phyloP scores from a whole-genome alignment of 2,888 invertebrate genomes.

The Notocelia uddmanniana region DNA sequence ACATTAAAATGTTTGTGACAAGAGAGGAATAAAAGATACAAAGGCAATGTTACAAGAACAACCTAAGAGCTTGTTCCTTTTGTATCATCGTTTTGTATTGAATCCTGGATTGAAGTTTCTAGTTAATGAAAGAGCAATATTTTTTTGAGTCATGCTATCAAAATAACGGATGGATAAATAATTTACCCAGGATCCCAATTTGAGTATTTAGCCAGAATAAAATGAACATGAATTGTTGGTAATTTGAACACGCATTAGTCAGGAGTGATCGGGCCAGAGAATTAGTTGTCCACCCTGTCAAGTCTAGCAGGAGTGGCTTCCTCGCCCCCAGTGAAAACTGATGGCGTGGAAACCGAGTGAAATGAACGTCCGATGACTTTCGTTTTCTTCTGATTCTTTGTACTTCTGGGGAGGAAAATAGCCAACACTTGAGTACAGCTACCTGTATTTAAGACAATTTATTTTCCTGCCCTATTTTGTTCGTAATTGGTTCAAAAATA shows the following conservation, averaged over 20 bases:
- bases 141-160: not conserved
- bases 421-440: slow-evolving; percentile 58
- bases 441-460: slow-evolving; percentile 64
- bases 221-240: slow-evolving; percentile 3
- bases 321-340: slow-evolving; percentile 70
- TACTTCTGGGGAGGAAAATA: slow-evolving; percentile 67
- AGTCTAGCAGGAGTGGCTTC: slow-evolving; percentile 62
- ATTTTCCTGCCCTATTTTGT: slow-evolving; percentile 54
- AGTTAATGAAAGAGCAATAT: not conserved
- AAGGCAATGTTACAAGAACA: slow-evolving; percentile 19
- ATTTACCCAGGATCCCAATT: not conserved
- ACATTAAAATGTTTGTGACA: slow-evolving; percentile 26
- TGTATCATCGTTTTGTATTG: slow-evolving; percentile 25
- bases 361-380: slow-evolving; percentile 82
- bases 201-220: not conserved
- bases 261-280: slow-evolving; percentile 52
- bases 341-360: slow-evolving; percentile 75
- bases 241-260: slow-evolving; percentile 9
- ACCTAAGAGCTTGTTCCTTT: slow-evolving; percentile 13
- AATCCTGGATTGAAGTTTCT: slow-evolving; percentile 10
- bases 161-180: not conserved
- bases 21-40: slow-evolving; percentile 35
- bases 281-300: slow-evolving; percentile 66
- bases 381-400: slow-evolving; percentile 75
- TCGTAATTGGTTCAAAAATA: slow-evolving; percentile 35